Evolutionary conservation across 2,113 vertebrate species (phyloP).

Genomic region (Athene noctua): DNA sequence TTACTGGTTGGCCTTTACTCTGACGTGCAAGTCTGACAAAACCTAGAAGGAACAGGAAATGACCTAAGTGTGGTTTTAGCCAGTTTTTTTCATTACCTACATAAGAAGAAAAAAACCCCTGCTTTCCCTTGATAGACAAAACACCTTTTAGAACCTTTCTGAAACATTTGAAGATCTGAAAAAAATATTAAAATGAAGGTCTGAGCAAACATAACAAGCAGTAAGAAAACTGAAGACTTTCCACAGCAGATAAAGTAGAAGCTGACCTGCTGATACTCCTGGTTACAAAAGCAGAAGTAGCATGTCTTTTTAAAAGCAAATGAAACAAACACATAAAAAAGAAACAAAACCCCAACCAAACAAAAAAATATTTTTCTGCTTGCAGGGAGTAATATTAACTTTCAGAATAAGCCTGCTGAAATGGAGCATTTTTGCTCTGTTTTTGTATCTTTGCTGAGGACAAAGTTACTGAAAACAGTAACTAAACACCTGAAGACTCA

Average conservation of each 20-base stretch:
- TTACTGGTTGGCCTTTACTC: constrained; percentile 58
- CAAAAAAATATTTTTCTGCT: neutral
- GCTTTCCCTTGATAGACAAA: neutral
- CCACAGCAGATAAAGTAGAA: neutral
- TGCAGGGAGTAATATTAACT: neutral
- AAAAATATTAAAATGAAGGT: neutral
- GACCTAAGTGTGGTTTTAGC: constrained; percentile 57
- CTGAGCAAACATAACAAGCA: neutral
- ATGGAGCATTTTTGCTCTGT: neutral
- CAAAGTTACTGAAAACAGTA: neutral
- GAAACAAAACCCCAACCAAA: neutral
- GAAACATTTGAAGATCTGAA: neutral
- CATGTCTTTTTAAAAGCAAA: neutral
- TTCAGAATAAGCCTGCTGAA: neutral
- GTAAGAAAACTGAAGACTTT: neutral
- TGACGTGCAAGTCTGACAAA: constrained; percentile 49
- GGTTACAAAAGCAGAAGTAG: constrained; percentile 45
- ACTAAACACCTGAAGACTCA: neutral
- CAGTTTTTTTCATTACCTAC: constrained; percentile 46
- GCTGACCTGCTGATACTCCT: neutral
- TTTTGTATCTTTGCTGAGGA: neutral
- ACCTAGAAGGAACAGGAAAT: constrained; percentile 69
- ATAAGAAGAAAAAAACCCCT: neutral
- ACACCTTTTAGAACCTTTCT: constrained; percentile 8
- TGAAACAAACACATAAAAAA: neutral